Evolutionary conservation across 2,113 vertebrate species (phyloP).

Genomic region (Osmerus eperlanus): DNA sequence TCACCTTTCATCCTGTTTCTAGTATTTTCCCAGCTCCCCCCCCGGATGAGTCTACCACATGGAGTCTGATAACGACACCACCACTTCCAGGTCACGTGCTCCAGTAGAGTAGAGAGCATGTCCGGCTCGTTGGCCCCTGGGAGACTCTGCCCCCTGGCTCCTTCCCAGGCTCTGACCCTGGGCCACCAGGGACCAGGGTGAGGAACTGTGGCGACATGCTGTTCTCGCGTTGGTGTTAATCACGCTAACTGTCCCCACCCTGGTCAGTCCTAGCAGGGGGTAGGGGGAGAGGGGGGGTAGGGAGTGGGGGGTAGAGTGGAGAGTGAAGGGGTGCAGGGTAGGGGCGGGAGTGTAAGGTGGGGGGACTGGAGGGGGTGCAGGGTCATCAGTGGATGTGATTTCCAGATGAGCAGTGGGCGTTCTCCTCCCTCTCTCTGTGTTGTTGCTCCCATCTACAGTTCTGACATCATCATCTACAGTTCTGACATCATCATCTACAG

Average conservation of each 20-base stretch:
- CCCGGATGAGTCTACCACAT: conserved; percentile 55
- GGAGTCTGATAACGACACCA: conserved; percentile 58
- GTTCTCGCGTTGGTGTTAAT: conserved; percentile 49
- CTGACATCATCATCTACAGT: conserved; percentile 8
- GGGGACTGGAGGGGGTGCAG: conserved; percentile 4
- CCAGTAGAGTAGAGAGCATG: conserved; percentile 32
- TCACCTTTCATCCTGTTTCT: background rate
- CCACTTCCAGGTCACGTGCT: conserved; percentile 47
- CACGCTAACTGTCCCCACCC: conserved; percentile 48
- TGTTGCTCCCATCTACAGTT: conserved; percentile 25
- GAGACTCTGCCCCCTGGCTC: conserved; percentile 41
- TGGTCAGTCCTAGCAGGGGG: conserved; percentile 43
- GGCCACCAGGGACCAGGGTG: background rate
- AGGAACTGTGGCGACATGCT: conserved; percentile 34
- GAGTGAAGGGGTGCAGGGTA: conserved; percentile 16
- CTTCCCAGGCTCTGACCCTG: conserved; percentile 53
- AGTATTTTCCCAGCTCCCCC: background rate
- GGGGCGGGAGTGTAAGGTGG: conserved; percentile 28
- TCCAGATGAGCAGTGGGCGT: conserved; percentile 61
- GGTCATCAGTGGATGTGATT: conserved; percentile 54
- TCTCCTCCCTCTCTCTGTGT: conserved; percentile 18
- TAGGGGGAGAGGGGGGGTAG: conserved; percentile 8
- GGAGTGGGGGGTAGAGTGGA: background rate
- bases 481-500: too few species aligned
- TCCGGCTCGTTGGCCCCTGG: conserved; percentile 50